Evolutionary conservation across 2,113 vertebrate genomes (phyloP).

Genomic region (Bucco capensis): DNA sequence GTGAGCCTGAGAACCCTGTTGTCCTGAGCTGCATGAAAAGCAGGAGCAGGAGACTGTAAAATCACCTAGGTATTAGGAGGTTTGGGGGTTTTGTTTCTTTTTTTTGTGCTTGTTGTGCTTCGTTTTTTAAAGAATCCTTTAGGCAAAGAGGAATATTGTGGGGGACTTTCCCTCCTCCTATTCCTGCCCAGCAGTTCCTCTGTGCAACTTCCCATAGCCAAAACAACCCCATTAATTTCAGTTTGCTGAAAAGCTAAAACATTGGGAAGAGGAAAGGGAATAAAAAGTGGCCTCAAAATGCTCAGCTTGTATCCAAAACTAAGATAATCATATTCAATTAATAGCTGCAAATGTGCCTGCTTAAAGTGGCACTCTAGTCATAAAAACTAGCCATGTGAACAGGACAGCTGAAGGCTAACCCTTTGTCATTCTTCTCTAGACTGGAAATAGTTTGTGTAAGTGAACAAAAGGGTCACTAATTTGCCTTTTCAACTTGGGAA

Average conservation of each 20-base stretch:
- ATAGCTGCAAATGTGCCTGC: not conserved
- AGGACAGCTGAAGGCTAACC: constrained; percentile 27
- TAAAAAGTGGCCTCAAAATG: not conserved
- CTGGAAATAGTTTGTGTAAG: constrained; percentile 66
- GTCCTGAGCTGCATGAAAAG: not conserved
- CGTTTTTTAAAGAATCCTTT: not conserved
- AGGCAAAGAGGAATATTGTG: not conserved
- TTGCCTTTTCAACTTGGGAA: constrained; percentile 52
- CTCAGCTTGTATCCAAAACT: not conserved
- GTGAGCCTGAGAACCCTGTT: not conserved
- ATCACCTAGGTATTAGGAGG: not conserved
- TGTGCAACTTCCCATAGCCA: not conserved
- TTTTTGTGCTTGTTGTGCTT: not conserved
- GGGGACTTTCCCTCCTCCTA: not conserved
- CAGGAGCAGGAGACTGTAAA: not conserved
- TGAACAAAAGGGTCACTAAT: constrained; percentile 57
- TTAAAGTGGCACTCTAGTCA: not conserved
- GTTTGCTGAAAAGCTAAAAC: not conserved
- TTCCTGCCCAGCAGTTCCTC: not conserved
- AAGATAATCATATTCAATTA: not conserved
- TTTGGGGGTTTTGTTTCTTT: not conserved
- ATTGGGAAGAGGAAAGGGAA: not conserved
- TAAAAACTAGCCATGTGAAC: constrained; percentile 52
- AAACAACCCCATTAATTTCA: not conserved
- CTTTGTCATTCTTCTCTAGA: constrained; percentile 62